A percentile compares a stretch with the other conserved stretches of the same genome.
phyloP scores from a whole-genome alignment of 2,113 vertebrate genomes.

The Phrynocephalus versicolor region DNA sequence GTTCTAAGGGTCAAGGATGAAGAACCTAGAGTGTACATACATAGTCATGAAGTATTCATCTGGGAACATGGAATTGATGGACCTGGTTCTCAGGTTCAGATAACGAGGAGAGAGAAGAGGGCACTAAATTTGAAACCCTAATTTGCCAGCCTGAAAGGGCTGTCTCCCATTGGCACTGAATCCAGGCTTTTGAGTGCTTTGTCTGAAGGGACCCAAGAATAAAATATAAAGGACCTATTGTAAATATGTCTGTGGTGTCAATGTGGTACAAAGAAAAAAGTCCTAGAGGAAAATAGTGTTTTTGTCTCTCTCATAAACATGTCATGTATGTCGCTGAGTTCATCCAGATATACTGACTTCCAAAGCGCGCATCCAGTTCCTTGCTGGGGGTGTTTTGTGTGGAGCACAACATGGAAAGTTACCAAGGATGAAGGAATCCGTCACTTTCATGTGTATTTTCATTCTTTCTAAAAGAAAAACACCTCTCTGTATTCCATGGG shows the following conservation, averaged over 20 bases:
- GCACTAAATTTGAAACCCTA: background rate
- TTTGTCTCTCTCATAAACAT: conserved; percentile 2
- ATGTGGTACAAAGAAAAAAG: background rate
- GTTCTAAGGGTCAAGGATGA: background rate
- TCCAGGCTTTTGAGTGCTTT: conserved; percentile 6
- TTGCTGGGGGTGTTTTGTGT: accelerated
- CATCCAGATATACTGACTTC: background rate
- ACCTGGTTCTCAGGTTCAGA: background rate
- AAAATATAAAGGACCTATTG: conserved; percentile 1
- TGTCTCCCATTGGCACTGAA: background rate
- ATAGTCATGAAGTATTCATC: background rate
- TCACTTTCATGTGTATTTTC: too few relatives aligned
- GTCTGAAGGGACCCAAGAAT: background rate
- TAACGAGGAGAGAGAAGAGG: conserved; percentile 4
- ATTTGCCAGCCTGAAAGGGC: background rate
- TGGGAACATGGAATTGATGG: conserved; percentile 24
- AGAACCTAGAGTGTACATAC: background rate
- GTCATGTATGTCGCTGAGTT: background rate
- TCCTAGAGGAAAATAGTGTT: background rate
- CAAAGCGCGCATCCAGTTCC: background rate
- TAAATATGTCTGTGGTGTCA: background rate
- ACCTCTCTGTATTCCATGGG: background rate
- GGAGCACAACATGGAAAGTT: background rate
- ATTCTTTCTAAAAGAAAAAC: background rate
- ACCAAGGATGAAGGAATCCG: background rate